These are phyloP conservation scores for Anthrax anthrax DNA, from an alignment of 2,888 invertebrate species.

Conservation along the genomic window DNA sequence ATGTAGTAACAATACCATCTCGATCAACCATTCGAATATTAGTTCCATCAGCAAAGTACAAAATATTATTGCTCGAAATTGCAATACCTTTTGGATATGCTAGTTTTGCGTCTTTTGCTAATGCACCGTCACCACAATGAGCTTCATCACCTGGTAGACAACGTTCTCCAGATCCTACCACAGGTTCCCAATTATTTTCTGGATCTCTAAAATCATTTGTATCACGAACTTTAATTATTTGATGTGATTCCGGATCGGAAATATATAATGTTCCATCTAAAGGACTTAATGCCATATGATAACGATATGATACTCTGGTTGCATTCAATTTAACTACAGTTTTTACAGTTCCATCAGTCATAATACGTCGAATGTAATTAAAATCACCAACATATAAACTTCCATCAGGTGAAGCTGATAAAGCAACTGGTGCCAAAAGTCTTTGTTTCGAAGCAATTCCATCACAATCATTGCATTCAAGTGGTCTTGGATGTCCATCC, in stretches of 20 bases:
- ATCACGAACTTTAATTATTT: conserved; percentile 76
- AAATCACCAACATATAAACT: conserved; percentile 92
- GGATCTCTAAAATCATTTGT: conserved; percentile 71
- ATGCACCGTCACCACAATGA: conserved; percentile 89
- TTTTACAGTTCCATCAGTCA: conserved; percentile 59
- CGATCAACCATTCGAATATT: conserved; percentile 87
- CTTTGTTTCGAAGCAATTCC: conserved; percentile 67
- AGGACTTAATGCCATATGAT: conserved; percentile 92
- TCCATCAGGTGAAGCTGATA: conserved; percentile 85
- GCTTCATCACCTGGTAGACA: conserved; percentile 88
- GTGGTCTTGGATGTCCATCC: conserved; percentile 74
- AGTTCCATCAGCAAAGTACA: conserved; percentile 93
- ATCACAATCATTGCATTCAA: conserved; percentile 70
- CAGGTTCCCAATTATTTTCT: conserved; percentile 86
- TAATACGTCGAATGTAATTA: conserved; percentile 77
- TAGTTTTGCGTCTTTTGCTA: conserved; percentile 83
- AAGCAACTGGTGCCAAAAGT: conserved; percentile 80
- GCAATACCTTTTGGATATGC: conserved; percentile 95
- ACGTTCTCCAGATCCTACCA: conserved; percentile 88
- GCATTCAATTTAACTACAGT: conserved; percentile 49
- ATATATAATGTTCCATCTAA: conserved; percentile 87
- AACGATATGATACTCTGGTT: conserved; percentile 86
- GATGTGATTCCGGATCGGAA: conserved; percentile 90
- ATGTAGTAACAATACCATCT: conserved; percentile 82
- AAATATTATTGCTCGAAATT: conserved; percentile 76